Evolutionary conservation across 2,888 invertebrate genomes (phyloP).

Genomic region (Lydus trimaculatus): DNA sequence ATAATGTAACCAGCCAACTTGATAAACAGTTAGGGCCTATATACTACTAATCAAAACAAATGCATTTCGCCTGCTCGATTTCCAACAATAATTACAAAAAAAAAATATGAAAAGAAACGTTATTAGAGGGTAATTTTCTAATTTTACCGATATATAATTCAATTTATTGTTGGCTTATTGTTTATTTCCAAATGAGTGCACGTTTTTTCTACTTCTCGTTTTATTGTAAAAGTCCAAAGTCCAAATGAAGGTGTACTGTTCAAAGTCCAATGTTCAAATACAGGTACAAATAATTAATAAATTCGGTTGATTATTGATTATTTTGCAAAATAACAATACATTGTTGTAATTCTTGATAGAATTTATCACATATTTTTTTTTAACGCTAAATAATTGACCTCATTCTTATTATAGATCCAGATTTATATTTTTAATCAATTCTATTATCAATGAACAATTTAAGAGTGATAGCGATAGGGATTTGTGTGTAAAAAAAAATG

Average conservation of each 20-base stretch:
- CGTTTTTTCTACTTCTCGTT: slow-evolving; percentile 14
- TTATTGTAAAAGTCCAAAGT: slow-evolving; percentile 56
- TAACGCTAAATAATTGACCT: too few species aligned
- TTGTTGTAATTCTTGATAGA: too few species aligned
- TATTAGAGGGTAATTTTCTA: not conserved
- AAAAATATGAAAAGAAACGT: not conserved
- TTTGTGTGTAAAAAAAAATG: too few species aligned
- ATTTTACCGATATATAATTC: not conserved
- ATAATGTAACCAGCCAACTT: not conserved
- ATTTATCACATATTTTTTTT: too few species aligned
- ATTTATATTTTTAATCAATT: too few species aligned
- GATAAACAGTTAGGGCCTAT: not conserved
- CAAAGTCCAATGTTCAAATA: slow-evolving; percentile 52
- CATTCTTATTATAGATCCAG: too few species aligned
- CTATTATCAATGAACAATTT: too few species aligned
- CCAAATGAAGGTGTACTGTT: slow-evolving; percentile 48
- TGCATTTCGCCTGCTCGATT: too few species aligned
- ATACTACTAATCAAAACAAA: not conserved
- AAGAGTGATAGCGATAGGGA: too few species aligned
- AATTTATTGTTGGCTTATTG: not conserved
- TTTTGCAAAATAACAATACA: too few species aligned
- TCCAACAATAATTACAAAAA: not conserved
- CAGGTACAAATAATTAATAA: slow-evolving; percentile 28
- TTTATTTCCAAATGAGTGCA: not conserved
- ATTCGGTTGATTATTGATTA: slow-evolving; percentile 4